Evolutionary conservation across 37 sponge, comb jelly and placozoan genomes (phyloP), one percentile per base, ranked within the genome.

Genomic region (Crambe crambe): DNA sequence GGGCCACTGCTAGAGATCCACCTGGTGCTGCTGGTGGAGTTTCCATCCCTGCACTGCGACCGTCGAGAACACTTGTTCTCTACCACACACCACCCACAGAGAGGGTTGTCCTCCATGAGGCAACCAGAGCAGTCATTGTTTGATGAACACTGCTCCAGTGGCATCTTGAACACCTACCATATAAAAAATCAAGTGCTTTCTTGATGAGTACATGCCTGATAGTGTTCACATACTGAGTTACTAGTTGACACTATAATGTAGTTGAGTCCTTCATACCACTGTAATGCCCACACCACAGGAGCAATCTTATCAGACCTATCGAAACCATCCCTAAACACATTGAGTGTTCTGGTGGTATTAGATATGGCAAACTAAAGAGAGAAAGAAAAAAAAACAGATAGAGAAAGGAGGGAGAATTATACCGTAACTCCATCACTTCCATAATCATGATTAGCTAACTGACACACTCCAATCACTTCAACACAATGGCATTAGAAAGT

Each of bases 61-160:
- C 58, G 76, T 47, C 89, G 74, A 65, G 86, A 88, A 69, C 95
- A 95, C 89, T 89, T 89, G 71, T 88, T 85, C 86, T 95, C 93
- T 54, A 95, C 80, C 34, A 72, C 76, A 82, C 95, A 95, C 95
- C 95, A 95, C 22, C 95, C 95, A 85, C 95, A 95, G 56, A 95
- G 75, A 29, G 93, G 93, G 73, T 88, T 85, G 56, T 25, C 21
- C 40, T 57, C 32, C 42, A 9, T 76, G 34, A 71, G 37, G 47
- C 91, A 90, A 36, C 68, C 30, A 35, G 39, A 40, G 43, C 91
- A 90, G 61, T 80, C 58, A 10, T 66, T 72, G 42, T 54, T 62
- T 35, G 38, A 68, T 40, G 83, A 78, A 59, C 91, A 90, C 66
- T 72, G 66, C 62, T 85, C 91, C 25, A 90, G 25, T 9, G 81